phyloP scores from a whole-genome alignment of 2,113 vertebrate genomes.

The Zosterops japonicus region DNA sequence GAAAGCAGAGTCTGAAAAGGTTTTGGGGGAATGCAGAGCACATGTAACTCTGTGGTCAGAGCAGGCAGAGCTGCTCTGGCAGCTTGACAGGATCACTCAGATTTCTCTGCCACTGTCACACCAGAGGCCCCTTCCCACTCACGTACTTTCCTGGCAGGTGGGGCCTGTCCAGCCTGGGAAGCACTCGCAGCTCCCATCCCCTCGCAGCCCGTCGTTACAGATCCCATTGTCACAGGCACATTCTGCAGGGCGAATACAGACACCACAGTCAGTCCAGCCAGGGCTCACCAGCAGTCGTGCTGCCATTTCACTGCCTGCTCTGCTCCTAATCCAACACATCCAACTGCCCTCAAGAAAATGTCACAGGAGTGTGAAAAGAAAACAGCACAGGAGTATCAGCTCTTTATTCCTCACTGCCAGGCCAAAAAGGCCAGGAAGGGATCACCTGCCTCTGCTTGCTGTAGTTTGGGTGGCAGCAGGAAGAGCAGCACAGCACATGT shows the following conservation, averaged over 20 bases:
- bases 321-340: neutral
- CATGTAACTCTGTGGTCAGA: neutral
- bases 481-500: neutral
- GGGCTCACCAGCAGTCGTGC: neutral
- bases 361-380: no score
- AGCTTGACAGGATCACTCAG: neutral
- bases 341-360: neutral
- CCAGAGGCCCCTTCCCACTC: neutral
- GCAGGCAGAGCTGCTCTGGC: neutral
- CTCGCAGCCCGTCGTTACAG: constrained; percentile 86
- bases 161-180: constrained; percentile 87
- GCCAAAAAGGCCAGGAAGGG: neutral
- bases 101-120: neutral
- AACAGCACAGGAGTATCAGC: no score
- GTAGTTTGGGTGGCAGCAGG: neutral
- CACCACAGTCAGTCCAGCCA: neutral
- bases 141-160: constrained; percentile 83
- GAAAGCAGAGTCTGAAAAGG: neutral
- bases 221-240: constrained; percentile 86
- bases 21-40: neutral
- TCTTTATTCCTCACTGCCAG: neutral
- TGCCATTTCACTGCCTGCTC: neutral
- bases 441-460: neutral
- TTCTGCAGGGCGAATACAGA: constrained; percentile 70
- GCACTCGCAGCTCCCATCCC: constrained; percentile 87